Percentiles rank a stretch among this genome's conserved stretches.
phyloP scores from a whole-genome alignment of 2,888 invertebrate species.

The Dynastes hyllus region DNA sequence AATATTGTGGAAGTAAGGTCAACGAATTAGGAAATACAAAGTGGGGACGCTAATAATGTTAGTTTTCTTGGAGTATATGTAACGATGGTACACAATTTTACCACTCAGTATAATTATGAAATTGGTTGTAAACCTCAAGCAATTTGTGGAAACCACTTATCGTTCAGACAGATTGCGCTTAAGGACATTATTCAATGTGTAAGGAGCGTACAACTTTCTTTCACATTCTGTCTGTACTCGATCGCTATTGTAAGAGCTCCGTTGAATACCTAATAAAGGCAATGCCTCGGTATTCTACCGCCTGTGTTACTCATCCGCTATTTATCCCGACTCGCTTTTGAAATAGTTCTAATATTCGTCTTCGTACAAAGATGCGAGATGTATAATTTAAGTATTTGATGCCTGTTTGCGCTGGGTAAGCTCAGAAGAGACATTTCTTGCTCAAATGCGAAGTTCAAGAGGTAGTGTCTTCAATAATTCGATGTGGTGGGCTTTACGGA shows the following conservation, averaged over 20 bases:
- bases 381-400: slow-evolving; percentile 33
- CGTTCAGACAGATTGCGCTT: background rate
- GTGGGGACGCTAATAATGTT: too few species aligned
- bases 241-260: slow-evolving; percentile 20
- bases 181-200: slow-evolving; percentile 19
- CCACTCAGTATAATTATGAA: background rate
- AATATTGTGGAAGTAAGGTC: too few species aligned
- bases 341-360: background rate
- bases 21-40: too few species aligned
- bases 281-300: background rate
- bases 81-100: background rate
- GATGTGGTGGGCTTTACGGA: background rate
- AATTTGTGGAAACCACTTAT: slow-evolving; percentile 15
- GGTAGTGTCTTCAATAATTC: slow-evolving; percentile 20
- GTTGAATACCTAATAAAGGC: slow-evolving; percentile 33
- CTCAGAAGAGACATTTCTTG: slow-evolving; percentile 19
- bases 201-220: slow-evolving; percentile 28
- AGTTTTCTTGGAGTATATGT: background rate
- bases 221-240: slow-evolving; percentile 4
- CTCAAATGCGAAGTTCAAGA: slow-evolving; percentile 23
- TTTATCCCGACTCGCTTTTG: background rate
- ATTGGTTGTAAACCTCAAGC: background rate
- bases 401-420: slow-evolving; percentile 12
- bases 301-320: background rate
- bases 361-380: slow-evolving; percentile 23